Evolutionary conservation across 35 echinoderm and acorn worm genomes (phyloP).

Genomic region (Apostichopus japonicus): DNA sequence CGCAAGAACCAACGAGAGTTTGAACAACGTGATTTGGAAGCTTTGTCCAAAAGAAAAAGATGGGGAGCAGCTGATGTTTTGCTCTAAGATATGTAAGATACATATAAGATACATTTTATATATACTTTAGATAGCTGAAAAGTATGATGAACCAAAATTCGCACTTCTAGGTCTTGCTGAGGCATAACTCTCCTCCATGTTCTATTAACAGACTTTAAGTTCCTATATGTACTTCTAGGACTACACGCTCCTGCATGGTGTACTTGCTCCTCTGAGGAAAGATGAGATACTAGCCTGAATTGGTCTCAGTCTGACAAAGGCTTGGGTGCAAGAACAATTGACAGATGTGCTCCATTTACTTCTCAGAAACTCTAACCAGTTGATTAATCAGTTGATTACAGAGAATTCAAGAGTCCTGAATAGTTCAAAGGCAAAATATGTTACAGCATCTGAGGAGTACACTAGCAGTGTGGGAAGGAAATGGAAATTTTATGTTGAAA

Average conservation of each 20-base stretch:
- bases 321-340: conserved; percentile 1
- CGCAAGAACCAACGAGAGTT: too few relatives aligned
- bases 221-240: conserved; percentile 25
- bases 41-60: too few relatives aligned
- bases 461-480: conserved; percentile 8
- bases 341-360: conserved; percentile 53
- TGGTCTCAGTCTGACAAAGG: conserved; percentile 17
- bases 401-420: conserved; percentile 8
- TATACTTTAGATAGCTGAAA: conserved; percentile 25
- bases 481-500: too few relatives aligned
- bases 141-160: conserved; percentile 5
- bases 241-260: conserved; percentile 33
- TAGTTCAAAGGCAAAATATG: conserved; percentile 16
- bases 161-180: neutral
- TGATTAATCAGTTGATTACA: conserved; percentile 42
- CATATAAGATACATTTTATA: conserved; percentile 15
- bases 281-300: conserved; percentile 23
- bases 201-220: conserved; percentile 1
- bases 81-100: too few relatives aligned
- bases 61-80: too few relatives aligned
- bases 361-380: conserved; percentile 30
- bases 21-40: too few relatives aligned
- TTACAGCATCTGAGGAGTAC: conserved; percentile 21
- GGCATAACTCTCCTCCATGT: conserved; percentile 17
- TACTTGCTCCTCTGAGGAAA: neutral